Evolutionary conservation across 1,140 invertebrate genomes (phyloP), one percentile per base, ranked within the genome.

Genomic region (Listronotus oregonensis): DNA sequence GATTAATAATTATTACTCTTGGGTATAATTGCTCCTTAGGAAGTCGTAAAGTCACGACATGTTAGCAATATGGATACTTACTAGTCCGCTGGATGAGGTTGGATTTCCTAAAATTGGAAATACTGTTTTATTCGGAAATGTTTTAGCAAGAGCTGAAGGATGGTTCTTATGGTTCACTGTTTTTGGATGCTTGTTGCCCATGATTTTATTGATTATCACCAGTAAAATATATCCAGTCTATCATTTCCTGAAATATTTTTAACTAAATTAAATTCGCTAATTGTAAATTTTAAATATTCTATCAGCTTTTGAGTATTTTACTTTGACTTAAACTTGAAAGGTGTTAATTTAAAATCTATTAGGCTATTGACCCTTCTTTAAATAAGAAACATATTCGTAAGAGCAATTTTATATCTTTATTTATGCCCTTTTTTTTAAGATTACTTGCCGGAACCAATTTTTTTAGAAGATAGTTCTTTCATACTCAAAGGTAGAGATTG

Each of bases 61-160:
- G 1, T 27, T 27, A 27, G 5, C 21, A 27, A 27, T 27, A 27
- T 27, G 2, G 2, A 18, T 9, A 71, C 85, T 85, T 80, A 93
- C 90, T 88, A 86, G 80, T 96, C 94, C 8, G 90, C 82, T 3
- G 94, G 94, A 80, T 91, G 86, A 50, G 91, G 83, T 79, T 97
- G 94, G 94, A 77, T 97, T 97, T 32, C 94, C 94, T 44, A 96
- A 78, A 42, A 88, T 84, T 9, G 90, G 86, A 74, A 87, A 88
- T 6, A 96, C 82, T 0, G 83, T 80, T 27, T 84, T 87, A 43
- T 86, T 80, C 0, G 84, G 82, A 68, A 94, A 90, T 18, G 82
- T 81, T 44, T 83, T 73, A 7, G 83, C 81, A 12, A 95, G 79
- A 85, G 78, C 6, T 81, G 65, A 27, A 85, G 84, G 14, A 86